phyloP scores from a whole-genome alignment of 2,113 vertebrate species.

The Cheirogaleus medius region DNA sequence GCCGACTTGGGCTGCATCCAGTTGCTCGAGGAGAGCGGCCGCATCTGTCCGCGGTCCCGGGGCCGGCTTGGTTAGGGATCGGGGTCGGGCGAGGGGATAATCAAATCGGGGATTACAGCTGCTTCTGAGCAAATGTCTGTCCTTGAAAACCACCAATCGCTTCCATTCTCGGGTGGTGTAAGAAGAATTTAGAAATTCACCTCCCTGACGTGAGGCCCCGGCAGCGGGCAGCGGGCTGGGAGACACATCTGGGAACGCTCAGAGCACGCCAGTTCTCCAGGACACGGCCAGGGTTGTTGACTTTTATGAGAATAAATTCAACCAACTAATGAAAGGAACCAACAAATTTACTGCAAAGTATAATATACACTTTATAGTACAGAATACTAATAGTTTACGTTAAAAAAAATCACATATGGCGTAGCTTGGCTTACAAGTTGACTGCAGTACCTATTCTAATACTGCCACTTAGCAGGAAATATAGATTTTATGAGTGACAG shows the following conservation, averaged over 20 bases:
- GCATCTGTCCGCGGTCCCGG: background rate
- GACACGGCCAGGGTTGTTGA: background rate
- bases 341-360: background rate
- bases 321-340: background rate
- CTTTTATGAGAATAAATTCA: conserved; percentile 54
- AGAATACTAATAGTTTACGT: background rate
- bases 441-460: background rate
- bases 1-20: background rate
- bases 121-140: background rate
- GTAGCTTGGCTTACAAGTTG: background rate
- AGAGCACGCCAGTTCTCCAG: background rate
- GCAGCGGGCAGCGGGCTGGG: background rate
- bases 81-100: background rate
- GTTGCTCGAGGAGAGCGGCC: background rate
- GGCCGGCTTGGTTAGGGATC: too few relatives aligned
- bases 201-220: background rate
- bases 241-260: conserved; percentile 11
- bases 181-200: background rate
- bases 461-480: conserved; percentile 11
- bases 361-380: background rate
- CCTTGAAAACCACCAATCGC: background rate
- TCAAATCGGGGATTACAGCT: background rate
- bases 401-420: conserved; percentile 19
- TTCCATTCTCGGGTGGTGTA: background rate
- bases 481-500: conserved; percentile 12